These are phyloP conservation scores for Heterotis niloticus DNA, from an alignment of 2,113 vertebrate genomes.

Conservation along the genomic window DNA sequence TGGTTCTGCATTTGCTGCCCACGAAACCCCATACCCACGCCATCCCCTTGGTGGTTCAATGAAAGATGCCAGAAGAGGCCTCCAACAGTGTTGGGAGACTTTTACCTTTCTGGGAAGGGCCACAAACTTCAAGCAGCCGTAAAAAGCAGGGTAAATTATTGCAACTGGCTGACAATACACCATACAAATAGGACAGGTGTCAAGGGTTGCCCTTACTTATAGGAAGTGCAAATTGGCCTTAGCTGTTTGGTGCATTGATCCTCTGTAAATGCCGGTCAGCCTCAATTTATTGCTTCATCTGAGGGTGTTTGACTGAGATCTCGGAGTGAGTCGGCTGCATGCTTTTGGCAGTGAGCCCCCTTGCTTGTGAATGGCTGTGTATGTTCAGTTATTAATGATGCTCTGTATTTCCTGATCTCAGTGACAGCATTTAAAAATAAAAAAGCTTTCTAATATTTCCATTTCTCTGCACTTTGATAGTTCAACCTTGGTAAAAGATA, in stretches of 20 bases:
- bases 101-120: neutral
- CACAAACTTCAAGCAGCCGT: neutral
- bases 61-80: too few species aligned
- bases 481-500: neutral
- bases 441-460: neutral
- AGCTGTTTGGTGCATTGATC: neutral
- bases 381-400: conserved; percentile 7
- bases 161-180: neutral
- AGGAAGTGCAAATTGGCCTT: neutral
- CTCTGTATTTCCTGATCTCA: neutral
- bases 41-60: too few species aligned
- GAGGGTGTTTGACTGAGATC: neutral
- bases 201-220: neutral
- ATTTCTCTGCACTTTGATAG: neutral
- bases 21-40: too few species aligned
- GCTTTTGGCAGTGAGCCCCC: neutral
- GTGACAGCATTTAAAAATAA: neutral
- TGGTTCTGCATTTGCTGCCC: too few species aligned
- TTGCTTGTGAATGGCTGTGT: neutral
- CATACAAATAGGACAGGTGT: neutral
- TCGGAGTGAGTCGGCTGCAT: neutral
- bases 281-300: neutral
- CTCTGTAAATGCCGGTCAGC: neutral
- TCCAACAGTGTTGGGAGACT: too few species aligned
- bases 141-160: neutral